phyloP scores from a whole-genome alignment of 2,797 vertebrate species.

The Tenualosa thibaudeaui region DNA sequence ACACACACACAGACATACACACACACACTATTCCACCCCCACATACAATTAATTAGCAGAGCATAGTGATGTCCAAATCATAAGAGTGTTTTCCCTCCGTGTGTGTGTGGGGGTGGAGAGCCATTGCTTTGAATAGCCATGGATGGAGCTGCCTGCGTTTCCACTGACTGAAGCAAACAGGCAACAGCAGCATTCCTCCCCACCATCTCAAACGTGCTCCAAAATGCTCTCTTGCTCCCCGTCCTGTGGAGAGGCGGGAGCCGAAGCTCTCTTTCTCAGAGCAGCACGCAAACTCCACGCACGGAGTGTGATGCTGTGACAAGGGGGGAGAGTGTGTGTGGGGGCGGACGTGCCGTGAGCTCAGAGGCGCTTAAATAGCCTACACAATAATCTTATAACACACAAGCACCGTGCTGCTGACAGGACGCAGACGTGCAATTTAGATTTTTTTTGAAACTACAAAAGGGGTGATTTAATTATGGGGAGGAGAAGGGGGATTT shows the following conservation, averaged over 20 bases:
- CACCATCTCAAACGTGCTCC: too few relatives aligned
- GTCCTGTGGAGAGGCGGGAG: not conserved
- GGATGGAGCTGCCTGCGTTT: not conserved
- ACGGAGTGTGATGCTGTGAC: conserved; percentile 16
- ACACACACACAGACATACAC: not conserved
- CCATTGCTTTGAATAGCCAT: not conserved
- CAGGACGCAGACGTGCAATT: conserved; percentile 54
- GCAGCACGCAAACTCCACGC: conserved; percentile 16
- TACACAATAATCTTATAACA: conserved; percentile 68
- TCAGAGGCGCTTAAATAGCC: conserved; percentile 60
- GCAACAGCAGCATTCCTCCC: too few relatives aligned
- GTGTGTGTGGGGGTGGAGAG: not conserved
- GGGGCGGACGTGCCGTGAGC: not conserved
- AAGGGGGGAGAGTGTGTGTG: not conserved
- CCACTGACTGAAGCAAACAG: not conserved
- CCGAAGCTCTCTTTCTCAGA: not conserved
- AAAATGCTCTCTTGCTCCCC: not conserved
- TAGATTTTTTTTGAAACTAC: conserved; percentile 44
- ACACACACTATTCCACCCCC: conserved; percentile 43
- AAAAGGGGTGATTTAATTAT: conserved; percentile 70
- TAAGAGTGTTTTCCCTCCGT: not conserved
- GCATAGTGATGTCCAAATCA: not conserved
- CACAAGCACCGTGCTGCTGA: conserved; percentile 51
- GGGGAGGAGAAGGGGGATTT: conserved; percentile 38
- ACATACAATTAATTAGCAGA: not conserved